phyloP scores from a whole-genome alignment of 2,113 vertebrate genomes.

The Silurus meridionalis region DNA sequence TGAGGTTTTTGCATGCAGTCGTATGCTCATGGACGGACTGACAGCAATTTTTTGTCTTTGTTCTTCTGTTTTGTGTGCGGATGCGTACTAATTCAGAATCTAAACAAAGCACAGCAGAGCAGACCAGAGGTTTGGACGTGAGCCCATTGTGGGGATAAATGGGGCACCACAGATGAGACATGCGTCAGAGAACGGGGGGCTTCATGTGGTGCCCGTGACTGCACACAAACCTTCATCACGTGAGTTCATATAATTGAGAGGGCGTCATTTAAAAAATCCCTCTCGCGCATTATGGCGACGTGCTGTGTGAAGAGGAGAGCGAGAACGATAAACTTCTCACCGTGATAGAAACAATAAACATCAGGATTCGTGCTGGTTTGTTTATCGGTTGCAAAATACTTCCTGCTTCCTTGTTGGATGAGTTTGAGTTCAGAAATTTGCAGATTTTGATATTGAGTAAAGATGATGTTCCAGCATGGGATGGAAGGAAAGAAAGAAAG shows the following conservation, averaged over 20 bases:
- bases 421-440: too few relatives aligned
- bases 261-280: not conserved
- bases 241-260: not conserved
- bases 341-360: too few relatives aligned
- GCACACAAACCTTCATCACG: not conserved
- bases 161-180: not conserved
- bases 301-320: not conserved
- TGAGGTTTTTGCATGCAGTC: too few relatives aligned
- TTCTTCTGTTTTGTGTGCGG: not conserved
- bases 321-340: too few relatives aligned
- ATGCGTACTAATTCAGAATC: not conserved
- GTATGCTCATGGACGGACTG: not conserved
- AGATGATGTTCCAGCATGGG: not conserved
- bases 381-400: too few relatives aligned
- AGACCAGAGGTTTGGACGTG: constrained; percentile 15
- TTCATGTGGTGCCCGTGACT: not conserved
- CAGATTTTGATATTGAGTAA: not conserved
- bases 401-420: too few relatives aligned
- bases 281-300: not conserved
- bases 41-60: constrained; percentile 11
- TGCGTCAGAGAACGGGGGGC: not conserved
- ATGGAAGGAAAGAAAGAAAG: constrained; percentile 1
- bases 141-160: not conserved
- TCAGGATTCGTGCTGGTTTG: too few relatives aligned
- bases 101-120: not conserved